Evolutionary conservation across 1,140 invertebrate species (phyloP), one percentile per base, ranked within the genome.

Genomic region (Mamestra configurata): DNA sequence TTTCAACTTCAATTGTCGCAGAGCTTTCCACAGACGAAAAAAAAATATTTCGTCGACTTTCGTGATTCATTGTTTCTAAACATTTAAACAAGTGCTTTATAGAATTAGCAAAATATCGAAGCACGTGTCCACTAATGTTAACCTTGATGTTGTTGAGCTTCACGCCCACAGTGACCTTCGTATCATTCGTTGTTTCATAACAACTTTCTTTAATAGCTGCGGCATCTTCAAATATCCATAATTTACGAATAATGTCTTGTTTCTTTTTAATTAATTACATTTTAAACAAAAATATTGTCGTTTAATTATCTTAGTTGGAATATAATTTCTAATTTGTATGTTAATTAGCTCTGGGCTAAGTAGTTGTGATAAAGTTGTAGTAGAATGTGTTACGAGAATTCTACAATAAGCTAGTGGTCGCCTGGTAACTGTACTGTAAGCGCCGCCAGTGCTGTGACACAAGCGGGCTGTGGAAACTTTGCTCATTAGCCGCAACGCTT

Each of bases 401-500:
- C 53, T 37, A 43, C 51, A 43, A 43, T 57, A 75, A 71, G 27
- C 46, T 59, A 27, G 51, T 59, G 71, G 51, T 37, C 22, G 49
- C 43, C 20, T 55, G 51, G 31, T 73, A 57, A 40, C 49, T 49
- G 49, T 72, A 8, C n/a, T 31, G 27, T 31, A n/a, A 35, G n/a
- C 37, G 53, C 20, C 18, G 37, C 35, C 37, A 27, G 1, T 0
- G 8, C 51, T 53, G 31, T 15, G 37, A 49, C 24, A 76, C 57
- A 51, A 51, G 6, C n/a, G 13, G 51, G 24, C 55, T 51, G 40
- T 75, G 27, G 46, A 77, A 84, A 84, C 76, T 84, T 82, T 84
- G 81, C 72, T 84, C 83, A 84, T 82, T 82, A 84, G 81, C 81
- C 51, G 72, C 80, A 55, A 31, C 66, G 77, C 66, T 70, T 82